These are phyloP conservation scores for Alcis repandata DNA, from an alignment of 2,888 invertebrate genomes.

Conservation along the genomic window DNA sequence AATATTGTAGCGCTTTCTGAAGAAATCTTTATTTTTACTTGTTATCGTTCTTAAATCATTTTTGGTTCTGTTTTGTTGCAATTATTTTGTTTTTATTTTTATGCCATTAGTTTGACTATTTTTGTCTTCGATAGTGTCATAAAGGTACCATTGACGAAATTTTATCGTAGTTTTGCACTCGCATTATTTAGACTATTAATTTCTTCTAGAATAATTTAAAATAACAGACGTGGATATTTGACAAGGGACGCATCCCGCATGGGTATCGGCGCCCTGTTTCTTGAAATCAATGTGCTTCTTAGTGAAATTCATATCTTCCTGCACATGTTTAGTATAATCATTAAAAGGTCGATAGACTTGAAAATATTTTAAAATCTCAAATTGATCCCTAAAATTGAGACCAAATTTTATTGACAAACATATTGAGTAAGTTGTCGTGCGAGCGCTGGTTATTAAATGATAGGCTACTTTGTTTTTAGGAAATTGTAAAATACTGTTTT, in stretches of 20 bases:
- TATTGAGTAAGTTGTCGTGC: slow-evolving; percentile 62
- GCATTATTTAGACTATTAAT: slow-evolving; percentile 50
- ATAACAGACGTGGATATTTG: slow-evolving; percentile 22
- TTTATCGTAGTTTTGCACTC: slow-evolving; percentile 43
- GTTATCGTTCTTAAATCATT: slow-evolving; percentile 69
- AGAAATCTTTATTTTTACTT: slow-evolving; percentile 54
- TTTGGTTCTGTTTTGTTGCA: slow-evolving; percentile 74
- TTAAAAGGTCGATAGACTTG: slow-evolving; percentile 31
- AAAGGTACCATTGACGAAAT: slow-evolving; percentile 48
- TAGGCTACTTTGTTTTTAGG: slow-evolving; percentile 71
- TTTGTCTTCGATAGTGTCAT: slow-evolving; percentile 52
- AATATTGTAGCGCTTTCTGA: not conserved
- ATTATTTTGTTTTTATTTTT: slow-evolving; percentile 53
- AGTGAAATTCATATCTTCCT: slow-evolving; percentile 35
- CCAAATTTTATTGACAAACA: slow-evolving; percentile 75
- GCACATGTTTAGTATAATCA: slow-evolving; percentile 39
- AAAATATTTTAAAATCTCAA: slow-evolving; percentile 30
- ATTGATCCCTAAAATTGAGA: slow-evolving; percentile 74
- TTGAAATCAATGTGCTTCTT: slow-evolving; percentile 35
- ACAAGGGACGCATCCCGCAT: not conserved
- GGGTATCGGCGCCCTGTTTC: slow-evolving; percentile 12
- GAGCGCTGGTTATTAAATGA: slow-evolving; percentile 66
- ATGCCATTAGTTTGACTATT: slow-evolving; percentile 46
- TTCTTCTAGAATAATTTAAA: slow-evolving; percentile 46
- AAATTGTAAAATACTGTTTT: slow-evolving; percentile 84